phyloP scores from a whole-genome alignment of 2,113 vertebrate genomes.

The Zapornia atra region DNA sequence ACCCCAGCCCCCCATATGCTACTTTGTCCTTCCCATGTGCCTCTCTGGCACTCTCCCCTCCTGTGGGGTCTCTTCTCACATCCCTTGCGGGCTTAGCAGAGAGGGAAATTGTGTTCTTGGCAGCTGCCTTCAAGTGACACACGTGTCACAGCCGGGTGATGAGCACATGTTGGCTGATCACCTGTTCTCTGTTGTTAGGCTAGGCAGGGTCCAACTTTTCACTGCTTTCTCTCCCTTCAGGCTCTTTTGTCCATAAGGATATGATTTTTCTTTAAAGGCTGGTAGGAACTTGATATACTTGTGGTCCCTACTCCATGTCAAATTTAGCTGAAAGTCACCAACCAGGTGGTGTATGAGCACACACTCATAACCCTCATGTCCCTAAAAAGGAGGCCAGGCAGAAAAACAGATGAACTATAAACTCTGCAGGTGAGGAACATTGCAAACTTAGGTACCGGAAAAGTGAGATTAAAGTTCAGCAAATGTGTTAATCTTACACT shows the following conservation, averaged over 20 bases:
- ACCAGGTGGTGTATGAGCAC: neutral
- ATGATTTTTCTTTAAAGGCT: neutral
- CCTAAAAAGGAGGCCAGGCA: neutral
- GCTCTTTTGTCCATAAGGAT: neutral
- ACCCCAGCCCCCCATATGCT: neutral
- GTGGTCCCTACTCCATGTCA: neutral
- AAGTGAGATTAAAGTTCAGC: neutral
- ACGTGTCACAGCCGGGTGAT: accelerated
- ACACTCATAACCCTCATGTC: neutral
- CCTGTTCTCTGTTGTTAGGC: neutral
- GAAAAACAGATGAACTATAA: neutral
- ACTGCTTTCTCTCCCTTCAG: neutral
- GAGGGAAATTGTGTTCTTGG: neutral
- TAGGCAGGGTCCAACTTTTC: neutral
- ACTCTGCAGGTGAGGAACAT: neutral
- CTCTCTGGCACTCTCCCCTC: neutral
- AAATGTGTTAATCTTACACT: neutral
- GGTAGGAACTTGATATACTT: neutral
- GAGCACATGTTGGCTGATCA: accelerated
- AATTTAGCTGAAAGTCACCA: neutral
- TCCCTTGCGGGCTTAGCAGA: neutral
- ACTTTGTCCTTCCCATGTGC: accelerated
- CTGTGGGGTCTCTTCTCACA: neutral
- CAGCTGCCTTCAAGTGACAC: neutral
- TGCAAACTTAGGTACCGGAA: neutral